These are phyloP conservation scores for Idris sp. DNA, from an alignment of 1,140 invertebrate genomes.

Conservation along the genomic window DNA sequence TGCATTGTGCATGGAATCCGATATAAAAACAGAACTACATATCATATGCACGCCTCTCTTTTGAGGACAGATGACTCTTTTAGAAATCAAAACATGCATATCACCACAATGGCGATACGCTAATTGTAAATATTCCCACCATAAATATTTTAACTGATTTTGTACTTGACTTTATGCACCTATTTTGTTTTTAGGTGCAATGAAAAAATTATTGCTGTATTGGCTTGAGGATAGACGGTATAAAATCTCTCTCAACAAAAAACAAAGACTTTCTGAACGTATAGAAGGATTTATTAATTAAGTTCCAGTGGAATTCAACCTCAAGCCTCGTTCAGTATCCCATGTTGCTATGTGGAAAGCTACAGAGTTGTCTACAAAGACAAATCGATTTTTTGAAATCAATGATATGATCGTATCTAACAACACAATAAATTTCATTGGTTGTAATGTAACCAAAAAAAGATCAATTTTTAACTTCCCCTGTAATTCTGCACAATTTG, in stretches of 20 bases:
- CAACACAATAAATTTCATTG: constrained; percentile 10
- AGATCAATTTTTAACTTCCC: constrained; percentile 25
- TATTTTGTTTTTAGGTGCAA: constrained; percentile 13
- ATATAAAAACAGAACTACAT: constrained; percentile 9
- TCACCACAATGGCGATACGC: constrained; percentile 21
- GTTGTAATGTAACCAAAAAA: constrained; percentile 14
- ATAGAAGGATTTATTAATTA: constrained; percentile 21
- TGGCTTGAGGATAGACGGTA: constrained; percentile 13
- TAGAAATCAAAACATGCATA: constrained; percentile 5
- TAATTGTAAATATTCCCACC: constrained; percentile 1
- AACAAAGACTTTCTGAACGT: constrained; percentile 13
- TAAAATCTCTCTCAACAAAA: constrained; percentile 12
- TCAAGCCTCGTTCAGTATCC: constrained; percentile 27
- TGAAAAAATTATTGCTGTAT: constrained; percentile 31
- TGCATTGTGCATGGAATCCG: too few species aligned
- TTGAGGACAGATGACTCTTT: constrained; percentile 23
- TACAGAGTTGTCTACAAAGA: constrained; percentile 25
- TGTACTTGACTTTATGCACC: constrained; percentile 24
- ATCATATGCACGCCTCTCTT: background rate
- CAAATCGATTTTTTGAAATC: constrained; percentile 31
- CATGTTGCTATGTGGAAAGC: constrained; percentile 36
- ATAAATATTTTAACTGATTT: constrained; percentile 15
- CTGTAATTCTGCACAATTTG: constrained; percentile 19
- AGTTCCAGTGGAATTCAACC: constrained; percentile 32
- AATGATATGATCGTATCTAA: constrained; percentile 18